Evolutionary conservation across 2,797 vertebrate species (phyloP).

Genomic region (Chelmon rostratus): DNA sequence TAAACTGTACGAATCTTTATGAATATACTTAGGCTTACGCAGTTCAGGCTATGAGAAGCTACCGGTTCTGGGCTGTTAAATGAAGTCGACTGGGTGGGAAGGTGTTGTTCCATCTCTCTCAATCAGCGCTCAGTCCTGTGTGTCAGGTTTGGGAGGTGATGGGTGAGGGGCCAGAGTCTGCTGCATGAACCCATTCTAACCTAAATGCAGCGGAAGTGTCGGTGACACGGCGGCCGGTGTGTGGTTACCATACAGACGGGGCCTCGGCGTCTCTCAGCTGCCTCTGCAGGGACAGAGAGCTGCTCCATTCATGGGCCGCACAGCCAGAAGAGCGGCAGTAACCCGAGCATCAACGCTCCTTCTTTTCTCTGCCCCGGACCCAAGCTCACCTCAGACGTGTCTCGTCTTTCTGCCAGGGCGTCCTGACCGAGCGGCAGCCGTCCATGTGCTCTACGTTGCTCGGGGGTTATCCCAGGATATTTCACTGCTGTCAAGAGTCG

Average conservation of each 20-base stretch:
- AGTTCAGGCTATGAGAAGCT: no score
- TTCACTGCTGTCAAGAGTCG: slow-evolving; percentile 17
- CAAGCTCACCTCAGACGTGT: slow-evolving; percentile 45
- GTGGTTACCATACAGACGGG: slow-evolving; percentile 69
- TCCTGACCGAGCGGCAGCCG: slow-evolving; percentile 45
- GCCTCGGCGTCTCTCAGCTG: slow-evolving; percentile 61
- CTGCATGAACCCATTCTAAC: slow-evolving; percentile 66
- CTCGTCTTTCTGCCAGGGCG: slow-evolving; percentile 56
- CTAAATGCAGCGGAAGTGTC: slow-evolving; percentile 76
- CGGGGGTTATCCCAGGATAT: slow-evolving; percentile 57
- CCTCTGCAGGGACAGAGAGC: slow-evolving; percentile 41
- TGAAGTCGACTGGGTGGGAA: no score
- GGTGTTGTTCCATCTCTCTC: no score
- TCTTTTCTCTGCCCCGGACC: slow-evolving; percentile 39
- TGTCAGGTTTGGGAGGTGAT: slow-evolving; percentile 61
- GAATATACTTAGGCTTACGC: no score
- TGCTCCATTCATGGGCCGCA: slow-evolving; percentile 62
- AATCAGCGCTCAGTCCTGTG: no score
- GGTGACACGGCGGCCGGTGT: slow-evolving; percentile 74
- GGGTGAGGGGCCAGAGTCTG: slow-evolving; percentile 44
- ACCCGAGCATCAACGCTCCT: slow-evolving; percentile 61
- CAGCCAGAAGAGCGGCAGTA: slow-evolving; percentile 65
- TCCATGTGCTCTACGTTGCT: slow-evolving; percentile 32
- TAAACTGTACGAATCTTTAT: no score
- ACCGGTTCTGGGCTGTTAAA: no score